Percentiles rank a stretch among this genome's conserved stretches.
These are phyloP conservation scores for Halictus ligatus DNA, from an alignment of 2,888 invertebrate genomes.

Conservation along the genomic window DNA sequence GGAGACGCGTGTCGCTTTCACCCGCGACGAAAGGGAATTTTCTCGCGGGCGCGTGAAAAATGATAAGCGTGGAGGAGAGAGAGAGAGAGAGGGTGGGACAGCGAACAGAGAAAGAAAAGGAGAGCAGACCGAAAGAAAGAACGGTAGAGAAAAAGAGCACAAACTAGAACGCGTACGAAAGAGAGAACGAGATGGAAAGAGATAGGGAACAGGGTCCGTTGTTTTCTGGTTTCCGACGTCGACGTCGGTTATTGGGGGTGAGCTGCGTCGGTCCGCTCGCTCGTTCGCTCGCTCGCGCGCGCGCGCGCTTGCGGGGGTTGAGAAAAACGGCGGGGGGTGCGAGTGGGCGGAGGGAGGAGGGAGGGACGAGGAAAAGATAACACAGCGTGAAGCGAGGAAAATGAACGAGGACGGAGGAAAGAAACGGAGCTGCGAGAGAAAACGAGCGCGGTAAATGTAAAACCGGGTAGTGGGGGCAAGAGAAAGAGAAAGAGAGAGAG, in stretches of 20 bases:
- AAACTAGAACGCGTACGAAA: background rate
- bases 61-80: background rate
- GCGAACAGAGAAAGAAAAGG: background rate
- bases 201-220: conserved; percentile 30
- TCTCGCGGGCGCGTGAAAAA: conserved; percentile 7
- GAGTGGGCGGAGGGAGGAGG: background rate
- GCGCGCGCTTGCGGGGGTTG: conserved; percentile 29
- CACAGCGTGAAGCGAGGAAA: conserved; percentile 61
- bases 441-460: conserved; percentile 45
- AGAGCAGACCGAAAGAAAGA: background rate
- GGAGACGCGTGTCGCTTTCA: background rate
- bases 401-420: conserved; percentile 52
- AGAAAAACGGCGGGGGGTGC: conserved; percentile 46
- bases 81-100: background rate
- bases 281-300: background rate
- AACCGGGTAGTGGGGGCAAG: conserved; percentile 50
- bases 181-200: conserved; percentile 28
- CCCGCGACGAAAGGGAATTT: conserved; percentile 27
- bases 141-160: no score
- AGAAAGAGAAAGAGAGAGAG: no score
- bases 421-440: conserved; percentile 24
- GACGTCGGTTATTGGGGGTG: conserved; percentile 64
- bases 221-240: conserved; percentile 71
- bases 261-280: conserved; percentile 15
- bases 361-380: conserved; percentile 51